phyloP scores from a whole-genome alignment of 92 coral and sea anemone genomes.

The Paragorgia papillata region DNA sequence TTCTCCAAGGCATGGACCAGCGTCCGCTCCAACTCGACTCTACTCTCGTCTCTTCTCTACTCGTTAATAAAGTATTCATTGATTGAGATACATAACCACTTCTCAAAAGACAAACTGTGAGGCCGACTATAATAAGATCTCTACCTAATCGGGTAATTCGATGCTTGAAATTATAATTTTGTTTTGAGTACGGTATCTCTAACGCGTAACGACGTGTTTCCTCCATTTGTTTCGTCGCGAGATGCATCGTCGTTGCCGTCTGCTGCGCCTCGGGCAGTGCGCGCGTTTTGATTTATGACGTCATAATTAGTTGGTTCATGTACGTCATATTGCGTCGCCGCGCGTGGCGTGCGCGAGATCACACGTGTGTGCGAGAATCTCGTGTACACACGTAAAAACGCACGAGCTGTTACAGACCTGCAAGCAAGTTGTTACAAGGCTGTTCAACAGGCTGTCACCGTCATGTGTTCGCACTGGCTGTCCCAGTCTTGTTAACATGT shows the following conservation, averaged over 20 bases:
- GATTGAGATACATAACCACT: conserved; percentile 28
- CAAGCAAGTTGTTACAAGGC: no score
- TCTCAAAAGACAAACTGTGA: conserved; percentile 11
- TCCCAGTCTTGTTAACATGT: no score
- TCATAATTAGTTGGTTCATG: background rate
- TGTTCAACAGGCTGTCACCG: no score
- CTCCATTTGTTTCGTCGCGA: background rate
- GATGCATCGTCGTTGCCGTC: background rate
- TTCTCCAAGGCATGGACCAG: no score
- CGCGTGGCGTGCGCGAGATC: no score
- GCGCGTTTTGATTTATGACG: background rate
- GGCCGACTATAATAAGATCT: conserved; percentile 18
- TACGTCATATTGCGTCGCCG: background rate
- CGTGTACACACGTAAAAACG: no score
- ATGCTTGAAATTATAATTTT: conserved; percentile 18
- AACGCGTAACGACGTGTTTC: background rate
- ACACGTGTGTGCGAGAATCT: no score
- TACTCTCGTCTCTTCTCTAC: background rate
- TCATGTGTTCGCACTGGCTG: no score
- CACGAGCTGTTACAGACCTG: no score
- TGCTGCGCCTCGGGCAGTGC: conserved; percentile 6
- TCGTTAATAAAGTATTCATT: background rate
- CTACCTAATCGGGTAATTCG: conserved; percentile 15
- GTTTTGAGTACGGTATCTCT: conserved; percentile 36
- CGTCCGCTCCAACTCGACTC: background rate